These are phyloP conservation scores for Panagrolaimus sp. DNA, from an alignment of 1,140 invertebrate genomes.

Conservation along the genomic window DNA sequence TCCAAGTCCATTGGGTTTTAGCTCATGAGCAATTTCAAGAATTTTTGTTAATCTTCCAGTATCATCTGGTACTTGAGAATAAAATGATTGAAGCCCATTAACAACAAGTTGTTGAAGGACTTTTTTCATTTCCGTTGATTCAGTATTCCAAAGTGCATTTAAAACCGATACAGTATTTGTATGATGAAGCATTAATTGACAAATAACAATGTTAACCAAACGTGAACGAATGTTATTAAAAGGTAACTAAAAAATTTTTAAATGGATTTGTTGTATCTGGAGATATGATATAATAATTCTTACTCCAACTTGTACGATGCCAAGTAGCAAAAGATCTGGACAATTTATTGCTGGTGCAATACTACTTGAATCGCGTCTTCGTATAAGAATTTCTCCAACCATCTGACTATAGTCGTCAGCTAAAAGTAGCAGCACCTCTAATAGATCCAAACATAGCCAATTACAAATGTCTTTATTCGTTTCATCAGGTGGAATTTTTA, in stretches of 20 bases:
- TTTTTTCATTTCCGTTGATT: slow-evolving; percentile 20
- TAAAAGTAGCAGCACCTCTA: slow-evolving; percentile 78
- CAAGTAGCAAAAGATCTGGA: slow-evolving; percentile 39
- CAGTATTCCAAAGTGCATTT: slow-evolving; percentile 37
- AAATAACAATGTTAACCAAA: slow-evolving; percentile 35
- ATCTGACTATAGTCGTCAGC: slow-evolving; percentile 65
- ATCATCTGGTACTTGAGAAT: background rate
- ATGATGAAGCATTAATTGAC: slow-evolving; percentile 32
- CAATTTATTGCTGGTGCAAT: background rate
- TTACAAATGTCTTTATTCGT: slow-evolving; percentile 78
- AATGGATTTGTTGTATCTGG: background rate
- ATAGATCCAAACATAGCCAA: slow-evolving; percentile 83
- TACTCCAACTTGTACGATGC: slow-evolving; percentile 37
- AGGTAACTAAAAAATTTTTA: slow-evolving; percentile 25
- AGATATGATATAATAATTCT: background rate
- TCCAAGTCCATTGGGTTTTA: slow-evolving; percentile 65
- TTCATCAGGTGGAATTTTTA: slow-evolving; percentile 71
- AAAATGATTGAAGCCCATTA: background rate
- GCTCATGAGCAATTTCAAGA: slow-evolving; percentile 90
- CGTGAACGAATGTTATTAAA: slow-evolving; percentile 33
- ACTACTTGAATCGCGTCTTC: slow-evolving; percentile 15
- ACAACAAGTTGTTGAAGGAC: slow-evolving; percentile 29
- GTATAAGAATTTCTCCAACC: slow-evolving; percentile 28
- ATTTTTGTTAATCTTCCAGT: slow-evolving; percentile 83
- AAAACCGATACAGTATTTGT: slow-evolving; percentile 43